Percentiles rank a stretch among this genome's conserved stretches.
These are phyloP conservation scores for Thunnus albacares DNA, from an alignment of 2,797 vertebrate genomes.

Conservation along the genomic window DNA sequence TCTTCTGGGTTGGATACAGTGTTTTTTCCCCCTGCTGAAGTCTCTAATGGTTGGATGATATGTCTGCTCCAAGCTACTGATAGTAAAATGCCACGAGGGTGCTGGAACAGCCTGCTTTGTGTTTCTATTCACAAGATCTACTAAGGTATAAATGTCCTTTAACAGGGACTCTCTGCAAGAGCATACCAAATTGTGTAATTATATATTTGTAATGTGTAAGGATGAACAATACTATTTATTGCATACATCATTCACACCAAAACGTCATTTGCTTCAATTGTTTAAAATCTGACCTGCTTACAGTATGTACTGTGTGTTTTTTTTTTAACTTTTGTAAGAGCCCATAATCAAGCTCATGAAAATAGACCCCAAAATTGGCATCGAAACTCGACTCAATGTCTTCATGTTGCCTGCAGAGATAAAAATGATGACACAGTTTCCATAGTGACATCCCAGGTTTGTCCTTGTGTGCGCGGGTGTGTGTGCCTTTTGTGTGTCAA, in stretches of 20 bases:
- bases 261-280: not conserved
- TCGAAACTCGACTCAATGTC: constrained; percentile 2
- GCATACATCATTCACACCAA: not conserved
- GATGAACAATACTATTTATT: not conserved
- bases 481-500: constrained; percentile 37
- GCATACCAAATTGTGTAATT: not conserved
- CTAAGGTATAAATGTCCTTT: constrained; percentile 3
- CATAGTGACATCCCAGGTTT: constrained; percentile 52
- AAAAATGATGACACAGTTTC: constrained; percentile 55
- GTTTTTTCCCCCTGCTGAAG: not conserved
- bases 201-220: not conserved
- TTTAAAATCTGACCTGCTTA: no score
- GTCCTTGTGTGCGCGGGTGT: constrained; percentile 37
- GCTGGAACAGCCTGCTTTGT: constrained; percentile 32
- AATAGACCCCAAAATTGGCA: constrained; percentile 4
- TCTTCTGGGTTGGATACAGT: constrained; percentile 16
- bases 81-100: constrained; percentile 36
- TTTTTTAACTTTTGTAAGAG: constrained; percentile 3
- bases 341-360: constrained; percentile 11
- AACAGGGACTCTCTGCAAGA: constrained; percentile 5
- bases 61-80: constrained; percentile 34
- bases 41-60: constrained; percentile 34
- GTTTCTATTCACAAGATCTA: constrained; percentile 30
- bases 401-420: constrained; percentile 35
- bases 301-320: not conserved